These are phyloP conservation scores for Colostygia pectinataria DNA, from an alignment of 2,888 invertebrate genomes.

Conservation along the genomic window DNA sequence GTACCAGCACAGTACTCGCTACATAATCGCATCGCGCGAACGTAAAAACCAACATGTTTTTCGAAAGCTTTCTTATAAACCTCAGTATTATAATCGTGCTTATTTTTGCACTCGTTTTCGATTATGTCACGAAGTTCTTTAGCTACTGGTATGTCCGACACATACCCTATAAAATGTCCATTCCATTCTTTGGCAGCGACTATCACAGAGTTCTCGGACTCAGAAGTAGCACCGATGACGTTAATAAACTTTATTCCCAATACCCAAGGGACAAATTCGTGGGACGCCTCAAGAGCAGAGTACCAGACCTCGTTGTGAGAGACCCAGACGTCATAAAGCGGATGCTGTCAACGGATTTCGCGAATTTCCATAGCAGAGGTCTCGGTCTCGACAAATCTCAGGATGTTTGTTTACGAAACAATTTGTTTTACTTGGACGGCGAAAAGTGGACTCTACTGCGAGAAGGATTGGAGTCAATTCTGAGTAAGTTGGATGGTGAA, in stretches of 20 bases:
- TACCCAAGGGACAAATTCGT: constrained; percentile 65
- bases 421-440: constrained; percentile 77
- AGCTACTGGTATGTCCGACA: constrained; percentile 78
- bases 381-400: constrained; percentile 76
- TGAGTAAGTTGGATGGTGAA: constrained; percentile 56
- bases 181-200: constrained; percentile 72
- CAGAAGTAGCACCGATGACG: constrained; percentile 63
- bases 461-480: constrained; percentile 62
- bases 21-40: constrained; percentile 55
- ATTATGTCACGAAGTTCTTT: constrained; percentile 76
- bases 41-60: constrained; percentile 67
- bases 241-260: constrained; percentile 57
- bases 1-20: constrained; percentile 54
- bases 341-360: constrained; percentile 74
- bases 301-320: constrained; percentile 73
- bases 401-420: constrained; percentile 81
- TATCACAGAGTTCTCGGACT: constrained; percentile 66
- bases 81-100: constrained; percentile 54
- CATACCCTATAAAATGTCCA: constrained; percentile 61
- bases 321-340: constrained; percentile 70
- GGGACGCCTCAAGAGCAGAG: constrained; percentile 69
- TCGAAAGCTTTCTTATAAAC: constrained; percentile 74
- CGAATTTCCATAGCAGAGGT: constrained; percentile 76
- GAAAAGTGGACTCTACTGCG: constrained; percentile 75
- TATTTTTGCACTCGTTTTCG: constrained; percentile 64